Conservation (phyloP, 2,113 vertebrate genomes). For the Euleptes europaea region DNA sequence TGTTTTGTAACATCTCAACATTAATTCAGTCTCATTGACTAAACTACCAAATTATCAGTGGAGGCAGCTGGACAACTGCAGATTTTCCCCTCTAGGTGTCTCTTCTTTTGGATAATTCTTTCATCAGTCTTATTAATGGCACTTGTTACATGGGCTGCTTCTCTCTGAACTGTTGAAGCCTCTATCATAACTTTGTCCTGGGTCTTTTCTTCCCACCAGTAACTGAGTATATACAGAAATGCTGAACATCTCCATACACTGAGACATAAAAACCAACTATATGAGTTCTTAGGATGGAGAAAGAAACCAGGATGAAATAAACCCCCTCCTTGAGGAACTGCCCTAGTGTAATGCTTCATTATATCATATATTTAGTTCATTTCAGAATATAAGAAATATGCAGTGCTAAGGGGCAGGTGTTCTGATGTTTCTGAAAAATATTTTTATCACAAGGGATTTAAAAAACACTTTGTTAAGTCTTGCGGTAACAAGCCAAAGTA, state of each 20-base stretch:
- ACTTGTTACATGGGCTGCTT: background rate
- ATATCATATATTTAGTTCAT: background rate
- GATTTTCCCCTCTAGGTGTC: no score
- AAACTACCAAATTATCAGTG: no score
- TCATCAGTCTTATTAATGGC: background rate
- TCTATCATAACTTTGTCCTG: accelerated
- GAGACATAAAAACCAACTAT: background rate
- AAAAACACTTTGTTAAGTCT: slow-evolving; percentile 16
- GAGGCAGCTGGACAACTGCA: no score
- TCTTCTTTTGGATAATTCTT: background rate
- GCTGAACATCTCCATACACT: no score
- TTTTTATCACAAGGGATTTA: slow-evolving; percentile 10
- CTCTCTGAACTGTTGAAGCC: background rate
- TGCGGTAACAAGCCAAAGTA: slow-evolving; percentile 26
- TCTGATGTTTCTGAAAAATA: slow-evolving; percentile 9
- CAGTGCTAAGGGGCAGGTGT: background rate
- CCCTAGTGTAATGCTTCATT: background rate
- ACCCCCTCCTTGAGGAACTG: no score
- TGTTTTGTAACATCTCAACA: no score
- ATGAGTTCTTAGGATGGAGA: background rate
- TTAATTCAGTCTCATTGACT: no score
- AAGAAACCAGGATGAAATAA: background rate
- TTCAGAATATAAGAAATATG: background rate
- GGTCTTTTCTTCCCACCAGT: background rate
- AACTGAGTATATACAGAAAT: background rate